These are phyloP conservation scores for Tragelaphus scriptus DNA, from an alignment of 2,113 vertebrate genomes.

Conservation along the genomic window DNA sequence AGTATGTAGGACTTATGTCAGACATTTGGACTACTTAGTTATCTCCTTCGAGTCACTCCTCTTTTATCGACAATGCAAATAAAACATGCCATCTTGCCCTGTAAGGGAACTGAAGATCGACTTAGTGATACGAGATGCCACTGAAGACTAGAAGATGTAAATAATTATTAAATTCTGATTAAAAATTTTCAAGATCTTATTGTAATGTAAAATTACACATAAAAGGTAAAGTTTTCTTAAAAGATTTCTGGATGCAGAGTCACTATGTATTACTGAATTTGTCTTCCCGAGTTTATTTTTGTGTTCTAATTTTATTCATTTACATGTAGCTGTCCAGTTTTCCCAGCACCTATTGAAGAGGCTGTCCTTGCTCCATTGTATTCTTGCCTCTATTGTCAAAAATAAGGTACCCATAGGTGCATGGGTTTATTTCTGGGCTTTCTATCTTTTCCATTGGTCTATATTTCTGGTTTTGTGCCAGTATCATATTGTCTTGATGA, in stretches of 20 bases:
- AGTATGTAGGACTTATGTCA: not conserved
- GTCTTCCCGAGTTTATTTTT: not conserved
- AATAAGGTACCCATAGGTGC: not conserved
- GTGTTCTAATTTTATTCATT: not conserved
- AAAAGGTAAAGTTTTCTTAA: not conserved
- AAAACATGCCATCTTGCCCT: not conserved
- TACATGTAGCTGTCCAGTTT: not conserved
- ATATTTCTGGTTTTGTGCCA: not conserved
- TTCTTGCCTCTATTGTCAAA: not conserved
- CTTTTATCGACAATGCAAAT: not conserved
- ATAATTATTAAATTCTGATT: not conserved
- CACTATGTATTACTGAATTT: not conserved
- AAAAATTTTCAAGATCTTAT: not conserved
- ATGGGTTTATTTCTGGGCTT: not conserved
- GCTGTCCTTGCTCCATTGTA: not conserved
- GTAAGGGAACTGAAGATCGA: not conserved
- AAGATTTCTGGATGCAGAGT: not conserved
- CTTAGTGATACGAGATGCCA: not conserved
- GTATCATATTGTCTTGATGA: not conserved
- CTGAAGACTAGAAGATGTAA: not conserved
- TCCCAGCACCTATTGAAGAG: not conserved
- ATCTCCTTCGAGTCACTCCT: not conserved
- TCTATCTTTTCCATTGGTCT: not conserved
- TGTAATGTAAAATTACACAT: not conserved
- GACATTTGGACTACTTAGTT: accelerated